A percentile compares a stretch with the other conserved stretches of the same genome.
Evolutionary conservation across 1,140 invertebrate species (phyloP).

Genomic region (Wiebesia pumilae): DNA sequence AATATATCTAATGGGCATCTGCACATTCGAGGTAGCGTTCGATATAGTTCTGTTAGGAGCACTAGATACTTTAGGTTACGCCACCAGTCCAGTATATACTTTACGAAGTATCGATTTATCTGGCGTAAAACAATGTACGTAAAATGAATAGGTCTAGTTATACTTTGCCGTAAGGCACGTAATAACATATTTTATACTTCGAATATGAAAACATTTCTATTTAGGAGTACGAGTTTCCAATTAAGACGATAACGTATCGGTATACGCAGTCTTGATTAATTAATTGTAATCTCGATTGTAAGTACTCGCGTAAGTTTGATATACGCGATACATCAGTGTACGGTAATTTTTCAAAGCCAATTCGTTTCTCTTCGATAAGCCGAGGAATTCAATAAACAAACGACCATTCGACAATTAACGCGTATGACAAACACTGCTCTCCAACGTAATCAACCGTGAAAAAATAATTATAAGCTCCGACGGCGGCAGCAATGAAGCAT

Average conservation of each 20-base stretch:
- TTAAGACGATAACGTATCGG: not conserved
- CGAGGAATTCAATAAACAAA: constrained; percentile 28
- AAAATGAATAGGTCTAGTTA: not conserved
- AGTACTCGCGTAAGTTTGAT: not conserved
- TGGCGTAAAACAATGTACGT: not conserved
- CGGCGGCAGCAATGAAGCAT: not conserved
- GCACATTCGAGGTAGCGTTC: not conserved
- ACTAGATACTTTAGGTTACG: not conserved
- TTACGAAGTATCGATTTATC: not conserved
- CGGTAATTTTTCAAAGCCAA: not conserved
- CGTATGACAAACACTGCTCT: constrained; percentile 28
- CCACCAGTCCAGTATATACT: not conserved
- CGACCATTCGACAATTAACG: constrained; percentile 30
- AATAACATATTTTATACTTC: too few species aligned
- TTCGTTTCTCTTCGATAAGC: not conserved
- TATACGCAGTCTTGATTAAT: not conserved
- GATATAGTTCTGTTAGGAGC: not conserved
- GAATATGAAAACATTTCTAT: not conserved
- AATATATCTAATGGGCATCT: not conserved
- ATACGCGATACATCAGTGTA: constrained; percentile 1
- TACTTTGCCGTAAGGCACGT: not conserved
- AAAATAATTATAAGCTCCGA: constrained; percentile 44
- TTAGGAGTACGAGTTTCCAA: not conserved
- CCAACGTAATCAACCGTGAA: constrained; percentile 23
- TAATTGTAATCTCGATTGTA: not conserved